phyloP scores from a whole-genome alignment of 2,888 invertebrate genomes.

The Lycocerus yunnanus region DNA sequence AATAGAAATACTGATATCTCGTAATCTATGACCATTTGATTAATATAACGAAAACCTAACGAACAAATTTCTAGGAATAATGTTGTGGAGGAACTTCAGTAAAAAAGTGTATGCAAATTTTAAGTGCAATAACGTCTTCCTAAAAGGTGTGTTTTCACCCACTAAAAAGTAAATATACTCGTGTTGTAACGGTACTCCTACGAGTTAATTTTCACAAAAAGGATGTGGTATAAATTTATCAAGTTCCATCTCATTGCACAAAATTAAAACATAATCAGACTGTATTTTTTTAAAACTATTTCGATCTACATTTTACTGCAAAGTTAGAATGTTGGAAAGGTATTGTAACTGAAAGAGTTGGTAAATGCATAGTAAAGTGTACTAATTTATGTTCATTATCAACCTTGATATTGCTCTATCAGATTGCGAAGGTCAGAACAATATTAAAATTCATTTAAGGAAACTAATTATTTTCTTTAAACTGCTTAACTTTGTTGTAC shows the following conservation, averaged over 20 bases:
- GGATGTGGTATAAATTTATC: neutral
- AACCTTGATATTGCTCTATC: slow-evolving; percentile 28
- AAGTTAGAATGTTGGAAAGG: neutral
- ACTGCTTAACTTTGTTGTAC: neutral
- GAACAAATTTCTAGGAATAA: neutral
- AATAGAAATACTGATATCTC: neutral
- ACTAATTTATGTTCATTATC: slow-evolving; percentile 10
- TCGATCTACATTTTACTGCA: neutral
- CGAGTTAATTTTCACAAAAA: neutral
- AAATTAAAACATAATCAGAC: neutral
- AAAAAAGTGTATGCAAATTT: neutral
- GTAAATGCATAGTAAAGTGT: neutral
- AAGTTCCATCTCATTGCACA: no score
- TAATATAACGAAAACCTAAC: neutral
- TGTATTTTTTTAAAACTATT: neutral
- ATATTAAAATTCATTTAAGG: slow-evolving; percentile 18
- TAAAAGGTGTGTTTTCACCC: neutral
- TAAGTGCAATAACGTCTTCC: neutral
- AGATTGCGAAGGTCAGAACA: slow-evolving; percentile 21
- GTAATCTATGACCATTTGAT: neutral
- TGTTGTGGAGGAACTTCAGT: neutral
- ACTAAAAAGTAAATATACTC: neutral
- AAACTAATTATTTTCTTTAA: neutral
- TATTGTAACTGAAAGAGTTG: neutral
- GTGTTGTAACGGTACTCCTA: slow-evolving; percentile 4